Evolutionary conservation across 2,888 invertebrate genomes (phyloP), one percentile per base, ranked within the genome.

Genomic region (Venustoraphidia nigricollis): DNA sequence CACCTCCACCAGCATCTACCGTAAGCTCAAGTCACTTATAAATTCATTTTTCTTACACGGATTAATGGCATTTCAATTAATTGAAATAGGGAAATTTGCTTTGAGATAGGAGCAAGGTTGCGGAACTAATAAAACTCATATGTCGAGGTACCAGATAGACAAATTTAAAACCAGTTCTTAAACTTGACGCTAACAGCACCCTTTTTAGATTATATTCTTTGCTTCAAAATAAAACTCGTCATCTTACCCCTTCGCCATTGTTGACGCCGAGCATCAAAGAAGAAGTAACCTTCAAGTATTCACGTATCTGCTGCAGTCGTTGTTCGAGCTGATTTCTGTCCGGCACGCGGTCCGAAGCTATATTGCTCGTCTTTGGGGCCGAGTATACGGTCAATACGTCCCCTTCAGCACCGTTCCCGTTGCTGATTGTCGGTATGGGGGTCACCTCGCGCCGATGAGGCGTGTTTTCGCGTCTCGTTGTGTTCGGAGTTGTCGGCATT

Each of bases 221-320:
- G 36, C 4, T 4, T 17, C 17, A 17, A 17, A 17, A 17, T 3
- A 17, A 17, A 17, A n/a, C n/a, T n/a, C n/a, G n/a, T n/a, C 42
- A 43, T 63, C 65, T 65, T 66, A 82, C 82, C 69, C 81, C 79
- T 64, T 82, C 81, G 58, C 77, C 79, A 10, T 77, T 78, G 56
- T 78, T 75, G 69, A 83, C 75, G 38, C 78, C 79, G 48, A 79
- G 78, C 62, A 83, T 81, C 53, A 83, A 71, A 2, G 77, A 76
- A 34, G 79, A 76, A 6, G 82, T 83, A 37, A 81, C 77, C 58
- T 77, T 71, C 52, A 83, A 80, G 60, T 83, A 83, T 59, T 83
- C 83, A 44, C 80, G 67, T 53, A 84, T 83, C 65, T 83, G 81
- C 50, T 76, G 76, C 13, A 84, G 67, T 44, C 81, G 73, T 36